Evolutionary conservation across 2,888 invertebrate genomes (phyloP), one percentile per base, ranked within the genome.

Genomic region (Patella pellucida): DNA sequence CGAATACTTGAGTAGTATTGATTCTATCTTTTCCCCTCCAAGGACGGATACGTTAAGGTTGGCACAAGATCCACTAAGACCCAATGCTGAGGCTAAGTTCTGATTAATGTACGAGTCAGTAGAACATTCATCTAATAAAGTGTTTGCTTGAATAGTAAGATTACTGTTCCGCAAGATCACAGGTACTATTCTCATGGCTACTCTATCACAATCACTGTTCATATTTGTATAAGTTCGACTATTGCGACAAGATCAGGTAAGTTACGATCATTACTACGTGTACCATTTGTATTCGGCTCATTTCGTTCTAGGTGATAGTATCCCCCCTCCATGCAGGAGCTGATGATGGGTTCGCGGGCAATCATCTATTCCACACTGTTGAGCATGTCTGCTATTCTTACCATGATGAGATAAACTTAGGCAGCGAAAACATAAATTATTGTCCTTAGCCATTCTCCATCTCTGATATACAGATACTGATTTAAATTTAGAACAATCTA

Each of bases 101-200:
- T 50, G 41, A 9, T 51, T 19, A n/a, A 73, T 27, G 52, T 73
- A 73, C 0, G 68, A 19, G 16, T 50, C 27, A 11, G 54, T 62
- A 15, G 68, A 68, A 50, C 68, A 62, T 14, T 73, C 73, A 31
- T 73, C 73, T 50, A 69, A 51, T n/a, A 12, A 27, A 31, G 69
- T 1, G 27, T 69, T 19, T 27, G n/a, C 69, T 19, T 19, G 62
- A 62, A 72, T 56, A 14, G 27, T 14, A 11, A 15, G 41, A 9
- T 7, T 31, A 41, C 68, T 68, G 50, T 67, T 73, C 15, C 16
- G n/a, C 19, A 73, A 11, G 50, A 62, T 19, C 9, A 73, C 73
- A 19, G 73, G 73, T 14, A 73, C 14, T 27, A 68, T 73, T 11
- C 69, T 15, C 52, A 73, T 50, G 15, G 73, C 52, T 31, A 73